Evolutionary conservation across 1,140 invertebrate species (phyloP).

Genomic region (Plectrocnemia conspersa): DNA sequence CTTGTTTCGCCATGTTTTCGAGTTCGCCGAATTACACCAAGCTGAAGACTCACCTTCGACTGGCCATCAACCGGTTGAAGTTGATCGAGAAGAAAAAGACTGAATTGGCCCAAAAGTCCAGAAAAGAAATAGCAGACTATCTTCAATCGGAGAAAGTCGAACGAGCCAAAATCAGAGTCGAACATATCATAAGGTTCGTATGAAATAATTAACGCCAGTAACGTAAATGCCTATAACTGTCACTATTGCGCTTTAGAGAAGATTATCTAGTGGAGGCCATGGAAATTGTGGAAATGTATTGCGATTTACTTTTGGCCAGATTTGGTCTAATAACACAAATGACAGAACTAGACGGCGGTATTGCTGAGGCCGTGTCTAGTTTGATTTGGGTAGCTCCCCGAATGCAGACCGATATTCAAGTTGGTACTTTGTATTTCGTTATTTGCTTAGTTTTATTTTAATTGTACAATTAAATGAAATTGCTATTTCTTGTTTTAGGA

Average conservation of each 20-base stretch:
- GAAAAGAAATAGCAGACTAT: conserved; percentile 97
- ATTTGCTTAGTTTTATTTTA: no score
- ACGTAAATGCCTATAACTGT: not conserved
- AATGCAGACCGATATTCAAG: conserved; percentile 73
- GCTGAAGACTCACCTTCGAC: conserved; percentile 91
- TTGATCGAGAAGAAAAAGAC: conserved; percentile 97
- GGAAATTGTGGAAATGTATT: conserved; percentile 99
- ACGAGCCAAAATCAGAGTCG: conserved; percentile 92
- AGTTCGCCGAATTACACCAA: conserved; percentile 88
- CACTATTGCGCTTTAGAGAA: conserved; percentile 61
- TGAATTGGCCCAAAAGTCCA: conserved; percentile 90
- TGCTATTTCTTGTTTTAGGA: conserved; percentile 64
- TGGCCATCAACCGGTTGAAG: conserved; percentile 91
- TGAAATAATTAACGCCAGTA: not conserved
- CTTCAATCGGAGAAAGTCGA: conserved; percentile 86
- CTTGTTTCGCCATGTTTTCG: conserved; percentile 91
- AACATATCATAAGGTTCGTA: conserved; percentile 88
- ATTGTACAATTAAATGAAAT: no score
- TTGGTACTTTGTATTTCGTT: conserved; percentile 37
- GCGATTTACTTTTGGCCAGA: conserved; percentile 92
- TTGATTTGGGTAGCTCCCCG: conserved; percentile 95
- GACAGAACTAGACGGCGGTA: conserved; percentile 93
- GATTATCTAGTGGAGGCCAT: conserved; percentile 99
- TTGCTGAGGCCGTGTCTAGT: conserved; percentile 93
- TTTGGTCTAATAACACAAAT: conserved; percentile 97